Percentiles rank a stretch among this genome's conserved stretches.
These are phyloP conservation scores for Diorhabda sublineata DNA, from an alignment of 1,140 invertebrate species.

Conservation along the genomic window DNA sequence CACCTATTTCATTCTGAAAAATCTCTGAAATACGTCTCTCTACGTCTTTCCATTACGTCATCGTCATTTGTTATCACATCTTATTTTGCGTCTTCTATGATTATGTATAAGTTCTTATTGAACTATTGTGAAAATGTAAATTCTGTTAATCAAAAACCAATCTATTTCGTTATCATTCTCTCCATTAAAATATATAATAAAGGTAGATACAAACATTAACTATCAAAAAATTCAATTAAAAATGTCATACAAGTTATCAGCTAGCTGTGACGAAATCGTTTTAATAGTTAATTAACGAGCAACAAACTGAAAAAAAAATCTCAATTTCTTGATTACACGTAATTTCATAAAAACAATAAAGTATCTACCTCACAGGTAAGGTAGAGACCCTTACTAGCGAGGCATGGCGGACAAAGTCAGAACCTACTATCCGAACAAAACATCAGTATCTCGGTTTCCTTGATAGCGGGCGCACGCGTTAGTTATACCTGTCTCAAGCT, in stretches of 20 bases:
- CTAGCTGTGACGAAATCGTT: background rate
- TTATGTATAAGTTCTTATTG: too few relatives aligned
- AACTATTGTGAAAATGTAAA: too few relatives aligned
- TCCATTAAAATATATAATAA: too few relatives aligned
- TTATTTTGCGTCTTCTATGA: too few relatives aligned
- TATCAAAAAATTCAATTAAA: too few relatives aligned
- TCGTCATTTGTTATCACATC: too few relatives aligned
- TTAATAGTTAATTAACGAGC: background rate
- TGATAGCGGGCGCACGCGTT: constrained; percentile 20
- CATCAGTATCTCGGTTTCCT: constrained; percentile 22
- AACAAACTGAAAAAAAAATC: background rate
- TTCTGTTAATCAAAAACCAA: too few relatives aligned
- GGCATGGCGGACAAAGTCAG: constrained; percentile 30
- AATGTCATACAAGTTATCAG: background rate
- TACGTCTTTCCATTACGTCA: too few relatives aligned
- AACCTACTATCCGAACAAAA: constrained; percentile 28
- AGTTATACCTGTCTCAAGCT: constrained; percentile 13
- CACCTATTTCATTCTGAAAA: too few relatives aligned
- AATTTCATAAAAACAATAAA: constrained; percentile 5
- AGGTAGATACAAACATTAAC: too few relatives aligned
- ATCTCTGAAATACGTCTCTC: too few relatives aligned
- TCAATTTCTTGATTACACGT: constrained; percentile 1
- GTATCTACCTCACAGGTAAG: constrained; percentile 23
- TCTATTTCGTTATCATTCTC: too few relatives aligned
- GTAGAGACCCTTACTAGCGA: constrained; percentile 22